These are phyloP conservation scores for Cirrhinus molitorella DNA, from an alignment of 2,797 vertebrate genomes.

Conservation along the genomic window DNA sequence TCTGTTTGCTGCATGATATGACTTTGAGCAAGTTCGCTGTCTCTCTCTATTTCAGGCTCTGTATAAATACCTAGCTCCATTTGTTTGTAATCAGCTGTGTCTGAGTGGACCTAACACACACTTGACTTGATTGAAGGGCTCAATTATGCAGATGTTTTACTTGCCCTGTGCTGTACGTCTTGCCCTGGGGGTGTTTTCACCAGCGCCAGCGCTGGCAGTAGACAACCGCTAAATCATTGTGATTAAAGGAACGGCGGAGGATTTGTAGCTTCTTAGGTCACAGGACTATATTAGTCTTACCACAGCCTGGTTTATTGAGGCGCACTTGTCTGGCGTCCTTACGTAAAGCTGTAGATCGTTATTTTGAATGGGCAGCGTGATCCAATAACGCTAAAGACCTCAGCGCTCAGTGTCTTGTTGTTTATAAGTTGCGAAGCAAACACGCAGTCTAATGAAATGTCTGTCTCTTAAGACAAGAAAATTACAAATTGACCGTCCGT, in stretches of 20 bases:
- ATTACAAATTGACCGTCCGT: conserved; percentile 29
- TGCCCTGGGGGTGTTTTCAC: conserved; percentile 51
- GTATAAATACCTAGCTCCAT: conserved; percentile 24
- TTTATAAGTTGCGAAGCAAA: conserved; percentile 28
- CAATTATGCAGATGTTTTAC: conserved; percentile 56
- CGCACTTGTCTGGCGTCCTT: conserved; percentile 10
- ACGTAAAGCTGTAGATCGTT: conserved; percentile 14
- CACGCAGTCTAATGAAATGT: conserved; percentile 13
- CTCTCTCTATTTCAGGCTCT: conserved; percentile 20
- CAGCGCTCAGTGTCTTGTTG: conserved; percentile 14
- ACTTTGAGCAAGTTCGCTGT: conserved; percentile 18
- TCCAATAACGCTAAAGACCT: conserved; percentile 41
- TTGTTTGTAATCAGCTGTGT: conserved; percentile 56
- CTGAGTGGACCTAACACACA: conserved; percentile 49
- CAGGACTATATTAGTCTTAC: conserved; percentile 44
- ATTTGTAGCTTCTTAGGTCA: conserved; percentile 51
- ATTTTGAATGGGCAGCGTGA: conserved; percentile 27
- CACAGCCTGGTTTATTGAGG: conserved; percentile 21
- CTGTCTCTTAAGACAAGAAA: conserved; percentile 27
- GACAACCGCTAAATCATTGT: conserved; percentile 50
- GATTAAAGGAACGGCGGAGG: conserved; percentile 36
- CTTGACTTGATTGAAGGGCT: conserved; percentile 53
- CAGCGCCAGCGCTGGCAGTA: conserved; percentile 28
- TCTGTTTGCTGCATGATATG: conserved; percentile 17
- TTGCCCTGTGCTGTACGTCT: conserved; percentile 40